Conservation (phyloP, 2,888 invertebrate genomes). For the Ptychoptera albimana region DNA sequence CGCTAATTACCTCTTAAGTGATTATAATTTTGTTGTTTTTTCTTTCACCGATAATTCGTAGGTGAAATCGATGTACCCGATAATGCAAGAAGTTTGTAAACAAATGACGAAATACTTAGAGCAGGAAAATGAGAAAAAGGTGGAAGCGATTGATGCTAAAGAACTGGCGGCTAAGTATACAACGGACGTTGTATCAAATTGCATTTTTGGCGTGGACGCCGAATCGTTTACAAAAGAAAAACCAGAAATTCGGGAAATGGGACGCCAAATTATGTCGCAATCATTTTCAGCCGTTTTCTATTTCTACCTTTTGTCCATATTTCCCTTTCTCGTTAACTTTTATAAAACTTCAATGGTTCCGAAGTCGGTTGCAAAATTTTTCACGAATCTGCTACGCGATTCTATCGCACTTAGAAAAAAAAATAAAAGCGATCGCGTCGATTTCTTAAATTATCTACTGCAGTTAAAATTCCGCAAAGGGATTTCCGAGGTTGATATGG, state of each 20-base stretch:
- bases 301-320: conserved; percentile 4
- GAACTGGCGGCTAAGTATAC: conserved; percentile 6
- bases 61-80: conserved; percentile 10
- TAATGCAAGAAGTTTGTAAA: background rate
- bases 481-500: conserved; percentile 16
- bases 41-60: too few relatives aligned
- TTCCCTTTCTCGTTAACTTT: conserved; percentile 12
- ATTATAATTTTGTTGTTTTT: too few relatives aligned
- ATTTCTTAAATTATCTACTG: conserved; percentile 13
- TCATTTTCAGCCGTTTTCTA: conserved; percentile 5
- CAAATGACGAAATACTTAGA: conserved; percentile 2
- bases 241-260: conserved; percentile 9
- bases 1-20: background rate
- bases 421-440: conserved; percentile 10
- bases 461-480: conserved; percentile 13
- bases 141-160: background rate
- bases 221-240: conserved; percentile 13
- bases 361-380: conserved; percentile 9
- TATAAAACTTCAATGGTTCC: conserved; percentile 9
- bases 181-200: conserved; percentile 17
- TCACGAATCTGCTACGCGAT: conserved; percentile 10
- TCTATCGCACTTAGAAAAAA: conserved; percentile 10
- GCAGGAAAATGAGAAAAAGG: background rate
- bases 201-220: conserved; percentile 23
- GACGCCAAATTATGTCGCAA: conserved; percentile 7